Evolutionary conservation across 2,113 vertebrate species (phyloP).

Genomic region (Rallus limicola): DNA sequence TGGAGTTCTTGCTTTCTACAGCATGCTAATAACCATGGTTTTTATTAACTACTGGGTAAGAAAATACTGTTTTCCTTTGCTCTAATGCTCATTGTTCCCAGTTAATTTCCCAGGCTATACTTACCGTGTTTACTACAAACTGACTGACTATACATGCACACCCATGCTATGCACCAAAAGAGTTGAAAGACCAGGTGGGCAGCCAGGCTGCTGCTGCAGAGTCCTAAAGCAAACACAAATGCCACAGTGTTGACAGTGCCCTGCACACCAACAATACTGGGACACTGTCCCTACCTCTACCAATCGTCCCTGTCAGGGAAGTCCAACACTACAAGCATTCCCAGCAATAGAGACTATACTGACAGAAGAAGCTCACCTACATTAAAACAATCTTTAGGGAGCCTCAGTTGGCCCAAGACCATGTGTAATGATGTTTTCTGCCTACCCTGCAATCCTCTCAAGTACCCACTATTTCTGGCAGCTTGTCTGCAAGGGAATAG

Average conservation of each 20-base stretch:
- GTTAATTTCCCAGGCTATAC: neutral
- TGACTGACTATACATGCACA: neutral
- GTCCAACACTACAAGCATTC: neutral
- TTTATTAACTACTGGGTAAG: conserved; percentile 78
- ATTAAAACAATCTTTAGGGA: neutral
- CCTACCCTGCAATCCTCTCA: neutral
- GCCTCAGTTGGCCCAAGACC: neutral
- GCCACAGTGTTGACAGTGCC: neutral
- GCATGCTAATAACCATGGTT: conserved; percentile 61
- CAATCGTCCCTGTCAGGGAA: neutral
- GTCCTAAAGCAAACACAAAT: neutral
- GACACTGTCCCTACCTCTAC: neutral
- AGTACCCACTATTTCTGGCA: neutral
- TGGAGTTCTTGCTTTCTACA: conserved; percentile 71
- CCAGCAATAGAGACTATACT: neutral
- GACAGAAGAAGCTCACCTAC: neutral
- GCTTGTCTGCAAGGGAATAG: neutral
- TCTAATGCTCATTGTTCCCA: neutral
- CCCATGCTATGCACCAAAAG: neutral
- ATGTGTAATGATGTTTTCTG: neutral
- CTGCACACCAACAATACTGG: neutral
- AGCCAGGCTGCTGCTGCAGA: neutral
- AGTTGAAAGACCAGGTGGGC: neutral
- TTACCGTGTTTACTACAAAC: neutral
- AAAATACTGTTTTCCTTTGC: neutral